phyloP scores from a whole-genome alignment of 2,888 invertebrate genomes.

The Lasioglossum lativentre region DNA sequence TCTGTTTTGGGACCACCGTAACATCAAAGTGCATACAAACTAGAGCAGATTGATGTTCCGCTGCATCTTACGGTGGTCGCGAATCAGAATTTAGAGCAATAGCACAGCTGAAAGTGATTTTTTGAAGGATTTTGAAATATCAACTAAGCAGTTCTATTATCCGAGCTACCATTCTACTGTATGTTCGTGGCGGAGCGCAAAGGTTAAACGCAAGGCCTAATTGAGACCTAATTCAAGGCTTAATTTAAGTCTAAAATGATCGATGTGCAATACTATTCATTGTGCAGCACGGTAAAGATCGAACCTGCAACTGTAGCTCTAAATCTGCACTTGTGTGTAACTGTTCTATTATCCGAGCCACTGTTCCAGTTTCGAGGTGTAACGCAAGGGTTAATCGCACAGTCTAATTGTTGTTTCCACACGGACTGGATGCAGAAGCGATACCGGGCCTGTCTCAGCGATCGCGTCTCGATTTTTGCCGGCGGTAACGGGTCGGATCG shows the following conservation, averaged over 20 bases:
- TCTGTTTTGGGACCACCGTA: too few relatives aligned
- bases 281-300: background rate
- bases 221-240: background rate
- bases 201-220: background rate
- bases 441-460: background rate
- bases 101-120: too few relatives aligned
- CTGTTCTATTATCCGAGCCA: background rate
- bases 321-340: background rate
- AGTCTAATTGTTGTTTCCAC: background rate
- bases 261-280: background rate
- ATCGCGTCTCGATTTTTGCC: slow-evolving; percentile 68
- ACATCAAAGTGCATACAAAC: background rate
- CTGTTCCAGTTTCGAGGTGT: background rate
- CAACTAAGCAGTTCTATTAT: background rate
- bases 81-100: background rate
- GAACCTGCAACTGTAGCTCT: background rate
- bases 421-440: background rate
- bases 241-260: background rate
- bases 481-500: slow-evolving; percentile 78
- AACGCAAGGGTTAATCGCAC: background rate
- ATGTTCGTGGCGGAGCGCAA: background rate
- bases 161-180: background rate
- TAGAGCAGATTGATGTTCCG: background rate
- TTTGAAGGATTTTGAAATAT: too few relatives aligned
- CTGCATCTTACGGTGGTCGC: background rate